Base-by-base conservation (phyloP, 2,113 vertebrate genomes). In the Uropsilus gracilis region DNA sequence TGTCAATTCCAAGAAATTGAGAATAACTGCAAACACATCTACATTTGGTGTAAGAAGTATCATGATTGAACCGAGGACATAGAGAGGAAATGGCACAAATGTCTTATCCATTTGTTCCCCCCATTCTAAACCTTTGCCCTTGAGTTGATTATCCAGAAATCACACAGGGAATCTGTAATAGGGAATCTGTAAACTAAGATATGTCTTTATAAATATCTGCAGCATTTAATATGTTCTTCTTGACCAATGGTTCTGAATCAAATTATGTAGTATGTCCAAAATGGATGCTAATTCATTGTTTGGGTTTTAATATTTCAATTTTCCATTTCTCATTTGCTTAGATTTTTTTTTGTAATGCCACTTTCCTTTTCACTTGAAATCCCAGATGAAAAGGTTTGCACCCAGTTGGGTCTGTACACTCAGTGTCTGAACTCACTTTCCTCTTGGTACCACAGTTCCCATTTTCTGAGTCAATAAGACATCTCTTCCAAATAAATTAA, bases 401-500 rank as follows among this genome's bases (percentile, higher is more conserved):
- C 72, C 55, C 69, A 86, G 86, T 0, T 89, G 34, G 34, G 46
- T 92, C 28, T 53, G 30, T 68, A 57, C 95, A 76, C 57, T 92
- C 61, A 53, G 32, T 64, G 18, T 88, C 68, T 77, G 59, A 46
- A 89, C 59, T 94, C 72, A 26, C 28, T 13, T 0, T 0, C 37
- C 24, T 78, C 42, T 66, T 64, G 0, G 0, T 57, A 14, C 22
- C 12, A 63, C 24, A 57, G 0, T 10, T 44, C 53, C 69, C 55
- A 6, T n/a, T 83, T 39, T 94, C 88, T 42, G 72, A 90, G 72
- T 86, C 46, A 71, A 88, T 66, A 83, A 9, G 77, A 76, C 48
- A 80, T 90, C 34, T 85, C 82, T 88, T 95, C 64, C 44, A 16
- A 39, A 87, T 71, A 90, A 96, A 86, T 95, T 26, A 93, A 90